Evolutionary conservation across 2,113 vertebrate species (phyloP).

Genomic region (Artemisiospiza belli): DNA sequence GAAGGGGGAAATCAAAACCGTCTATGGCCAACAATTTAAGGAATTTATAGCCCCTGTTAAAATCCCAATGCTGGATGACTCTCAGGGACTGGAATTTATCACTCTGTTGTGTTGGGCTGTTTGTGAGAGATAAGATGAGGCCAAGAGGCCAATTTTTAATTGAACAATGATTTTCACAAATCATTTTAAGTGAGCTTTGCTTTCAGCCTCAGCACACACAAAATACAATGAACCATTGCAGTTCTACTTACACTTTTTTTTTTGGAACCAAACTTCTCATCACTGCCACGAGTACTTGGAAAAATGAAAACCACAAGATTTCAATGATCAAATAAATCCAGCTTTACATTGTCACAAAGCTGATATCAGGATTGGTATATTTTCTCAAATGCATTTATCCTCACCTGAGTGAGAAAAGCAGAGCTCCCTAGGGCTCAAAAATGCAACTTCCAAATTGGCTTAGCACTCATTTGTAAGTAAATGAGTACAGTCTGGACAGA

Average conservation of each 20-base stretch:
- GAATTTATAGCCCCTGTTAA: constrained; percentile 11
- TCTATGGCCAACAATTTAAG: not conserved
- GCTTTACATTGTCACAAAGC: not conserved
- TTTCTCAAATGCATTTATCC: not conserved
- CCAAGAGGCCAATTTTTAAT: constrained; percentile 9
- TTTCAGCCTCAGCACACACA: not conserved
- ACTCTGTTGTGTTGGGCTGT: not conserved
- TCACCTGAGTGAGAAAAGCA: not conserved
- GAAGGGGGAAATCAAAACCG: not conserved
- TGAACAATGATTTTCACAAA: constrained; percentile 2
- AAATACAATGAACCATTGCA: not conserved
- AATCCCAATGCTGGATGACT: not conserved
- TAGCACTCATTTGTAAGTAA: not conserved
- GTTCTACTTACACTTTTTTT: not conserved
- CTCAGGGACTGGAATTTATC: constrained; percentile 4
- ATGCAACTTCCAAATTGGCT: not conserved
- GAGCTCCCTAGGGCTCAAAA: not conserved
- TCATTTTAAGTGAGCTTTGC: not conserved
- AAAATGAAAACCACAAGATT: not conserved
- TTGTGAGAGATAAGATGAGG: constrained; percentile 16
- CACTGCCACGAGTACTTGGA: not conserved
- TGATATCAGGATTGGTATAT: not conserved
- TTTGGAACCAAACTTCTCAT: not conserved
- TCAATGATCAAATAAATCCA: not conserved
- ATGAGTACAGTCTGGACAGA: not conserved